Base-by-base conservation (phyloP, 2,888 invertebrate species). In the Craniophora ligustri region DNA sequence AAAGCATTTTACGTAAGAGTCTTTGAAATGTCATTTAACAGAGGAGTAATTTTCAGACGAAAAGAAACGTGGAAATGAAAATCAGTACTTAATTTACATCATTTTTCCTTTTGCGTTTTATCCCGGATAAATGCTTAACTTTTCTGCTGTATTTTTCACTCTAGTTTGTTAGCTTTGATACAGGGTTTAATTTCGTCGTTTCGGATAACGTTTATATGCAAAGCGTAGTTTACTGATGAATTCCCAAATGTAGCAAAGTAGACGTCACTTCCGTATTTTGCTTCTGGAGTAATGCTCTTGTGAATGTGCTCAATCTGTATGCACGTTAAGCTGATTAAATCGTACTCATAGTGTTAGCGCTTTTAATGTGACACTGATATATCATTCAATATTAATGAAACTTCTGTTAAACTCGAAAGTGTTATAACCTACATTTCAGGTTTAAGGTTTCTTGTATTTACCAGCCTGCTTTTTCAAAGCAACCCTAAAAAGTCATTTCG, bases 71-170 rank as follows among this genome's bases (percentile, higher is more conserved):
- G 23, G 44, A 62, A 28, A 44, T 36, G 16, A 68, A 44, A 44
- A 35, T 4, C 18, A 30, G 15, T 19, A 44, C 32, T 63, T 63
- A 36, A 54, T 63, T 68, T 45, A 63, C 32, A 47, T 62, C 7
- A 34, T n/a, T 40, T 68, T 26, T 45, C 35, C 34, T 32, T 35
- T 53, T 49, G 21, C 30, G n/a, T 15, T 19, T 32, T 30, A 40
- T 45, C 11, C 19, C 8, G 30, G 23, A 10, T 40, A 15, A 48
- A 39, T 30, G 26, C 26, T 36, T 16, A 23, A 60, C 31, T 61
- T 61, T 50, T 16, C n/a, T 11, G n/a, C 19, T 31, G 40, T 26
- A 8, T 31, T 48, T 34, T 39, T 34, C 5, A 36, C 23, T 49
- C 40, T 11, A 8, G n/a, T 19, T 55, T 47, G 45, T 28, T 34